A percentile compares a stretch with the other conserved stretches of the same genome.
These are phyloP conservation scores for Petromus typicus DNA, from an alignment of 2,113 vertebrate genomes.

Conservation along the genomic window DNA sequence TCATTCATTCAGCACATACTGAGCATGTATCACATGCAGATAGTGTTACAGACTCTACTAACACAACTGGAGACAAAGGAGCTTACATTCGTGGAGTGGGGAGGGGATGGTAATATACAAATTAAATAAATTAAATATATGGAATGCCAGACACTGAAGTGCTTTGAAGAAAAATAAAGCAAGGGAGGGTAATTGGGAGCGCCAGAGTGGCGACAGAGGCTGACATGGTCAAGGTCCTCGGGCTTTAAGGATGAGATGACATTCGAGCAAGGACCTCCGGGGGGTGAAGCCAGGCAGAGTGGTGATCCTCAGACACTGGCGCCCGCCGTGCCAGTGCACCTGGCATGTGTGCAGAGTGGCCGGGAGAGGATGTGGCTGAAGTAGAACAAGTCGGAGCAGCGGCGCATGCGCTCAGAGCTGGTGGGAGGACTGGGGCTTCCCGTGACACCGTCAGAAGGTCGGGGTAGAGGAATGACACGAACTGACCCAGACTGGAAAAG, in stretches of 20 bases:
- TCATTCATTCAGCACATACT: neutral
- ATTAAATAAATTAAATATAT: neutral
- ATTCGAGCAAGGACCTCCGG: neutral
- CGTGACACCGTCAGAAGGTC: neutral
- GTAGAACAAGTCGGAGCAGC: neutral
- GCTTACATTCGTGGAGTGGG: neutral
- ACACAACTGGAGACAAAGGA: neutral
- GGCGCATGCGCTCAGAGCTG: neutral
- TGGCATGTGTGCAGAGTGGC: neutral
- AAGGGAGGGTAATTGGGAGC: neutral
- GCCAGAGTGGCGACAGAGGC: neutral
- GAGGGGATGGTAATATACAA: neutral
- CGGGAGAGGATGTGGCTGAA: neutral
- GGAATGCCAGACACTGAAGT: neutral
- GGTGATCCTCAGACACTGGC: neutral
- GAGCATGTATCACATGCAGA: neutral
- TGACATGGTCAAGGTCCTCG: neutral
- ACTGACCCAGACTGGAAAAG: neutral
- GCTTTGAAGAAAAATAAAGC: neutral
- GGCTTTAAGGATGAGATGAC: neutral
- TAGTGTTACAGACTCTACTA: neutral
- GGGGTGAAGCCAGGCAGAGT: neutral
- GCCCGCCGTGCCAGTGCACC: rapidly evolving
- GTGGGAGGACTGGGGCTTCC: neutral
- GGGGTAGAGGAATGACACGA: neutral